Base-by-base conservation (phyloP, 2,888 invertebrate genomes). In the Leptarthrus brevirostris region DNA sequence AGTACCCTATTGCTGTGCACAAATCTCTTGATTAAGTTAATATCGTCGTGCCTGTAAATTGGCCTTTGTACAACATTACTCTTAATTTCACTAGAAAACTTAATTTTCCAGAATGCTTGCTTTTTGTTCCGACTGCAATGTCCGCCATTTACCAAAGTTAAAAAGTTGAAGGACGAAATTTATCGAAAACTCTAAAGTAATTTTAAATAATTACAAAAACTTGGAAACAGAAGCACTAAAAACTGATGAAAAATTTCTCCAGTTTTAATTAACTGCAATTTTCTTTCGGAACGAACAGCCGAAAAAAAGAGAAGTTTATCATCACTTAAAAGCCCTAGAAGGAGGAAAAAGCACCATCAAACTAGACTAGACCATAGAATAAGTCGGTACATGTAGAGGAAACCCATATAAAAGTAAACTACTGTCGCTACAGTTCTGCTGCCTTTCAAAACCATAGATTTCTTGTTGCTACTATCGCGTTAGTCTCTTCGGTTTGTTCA, bases 191-290 rank as follows among this genome's bases (percentile, higher is more conserved):
- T 58, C 36, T 26, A 18, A 18, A 58, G 36, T 34, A 36, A 58
- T 36, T 58, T 58, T 58, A 58, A 58, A 36, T 58, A 20, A 58
- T 58, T 58, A 16, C 36, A 58, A 58, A 58, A 58, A 58, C 58
- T 36, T 18, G 36, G 26, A 36, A 58, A 36, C 30, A 30, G 34
- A 24, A 58, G 18, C 36, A 58, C 36, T 34, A 36, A 22, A 36
- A 34, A 58, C 10, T 58, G 58, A 18, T 36, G 12, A 18, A 58
- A 58, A 40, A 58, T 36, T 58, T 58, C 58, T 26, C 30, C 18
- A 18, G 58, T 58, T 58, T 58, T 58, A 58, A 58, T 58, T 58
- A 58, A 58, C 58, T 58, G 36, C 58, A 58, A 36, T 18, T 34
- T 56, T 56, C 30, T 30, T 56, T 6, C 8, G 30, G 30, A 16